A percentile compares a stretch with the other conserved stretches of the same genome.
Evolutionary conservation across 2,888 invertebrate genomes (phyloP).

Genomic region (Malthinus flaveolus): DNA sequence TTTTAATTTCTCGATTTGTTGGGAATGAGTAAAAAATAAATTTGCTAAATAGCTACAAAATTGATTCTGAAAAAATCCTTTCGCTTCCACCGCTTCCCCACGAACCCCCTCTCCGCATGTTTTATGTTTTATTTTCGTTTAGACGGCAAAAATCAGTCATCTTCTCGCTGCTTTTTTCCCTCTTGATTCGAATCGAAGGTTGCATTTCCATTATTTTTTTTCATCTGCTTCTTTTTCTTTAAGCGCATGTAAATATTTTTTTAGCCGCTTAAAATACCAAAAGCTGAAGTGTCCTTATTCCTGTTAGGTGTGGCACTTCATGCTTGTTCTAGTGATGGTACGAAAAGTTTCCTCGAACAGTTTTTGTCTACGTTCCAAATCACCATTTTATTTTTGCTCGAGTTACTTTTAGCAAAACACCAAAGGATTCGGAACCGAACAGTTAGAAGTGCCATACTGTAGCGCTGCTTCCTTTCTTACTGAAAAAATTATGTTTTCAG

Average conservation of each 20-base stretch:
- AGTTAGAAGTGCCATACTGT: constrained; percentile 55
- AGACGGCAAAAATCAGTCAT: not conserved
- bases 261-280: constrained; percentile 34
- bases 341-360: not conserved
- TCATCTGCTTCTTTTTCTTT: not conserved
- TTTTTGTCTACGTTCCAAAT: constrained; percentile 27
- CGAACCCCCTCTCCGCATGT: not conserved
- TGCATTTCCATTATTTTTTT: not conserved
- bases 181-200: not conserved
- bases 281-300: constrained; percentile 26
- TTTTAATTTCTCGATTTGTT: constrained; percentile 15
- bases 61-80: constrained; percentile 30
- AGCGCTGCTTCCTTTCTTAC: constrained; percentile 32
- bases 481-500: constrained; percentile 37
- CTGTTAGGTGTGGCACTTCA: constrained; percentile 54
- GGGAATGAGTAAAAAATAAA: not conserved
- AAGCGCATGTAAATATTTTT: constrained; percentile 1
- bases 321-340: constrained; percentile 39
- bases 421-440: constrained; percentile 52
- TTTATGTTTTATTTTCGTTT: not conserved
- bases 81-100: not conserved
- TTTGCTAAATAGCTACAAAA: constrained; percentile 26
- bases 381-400: constrained; percentile 14
- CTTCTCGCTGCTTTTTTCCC: not conserved
- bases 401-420: constrained; percentile 23